Evolutionary conservation across 2,113 vertebrate genomes (phyloP), one percentile per base, ranked within the genome.

Genomic region (Gila orcuttii): DNA sequence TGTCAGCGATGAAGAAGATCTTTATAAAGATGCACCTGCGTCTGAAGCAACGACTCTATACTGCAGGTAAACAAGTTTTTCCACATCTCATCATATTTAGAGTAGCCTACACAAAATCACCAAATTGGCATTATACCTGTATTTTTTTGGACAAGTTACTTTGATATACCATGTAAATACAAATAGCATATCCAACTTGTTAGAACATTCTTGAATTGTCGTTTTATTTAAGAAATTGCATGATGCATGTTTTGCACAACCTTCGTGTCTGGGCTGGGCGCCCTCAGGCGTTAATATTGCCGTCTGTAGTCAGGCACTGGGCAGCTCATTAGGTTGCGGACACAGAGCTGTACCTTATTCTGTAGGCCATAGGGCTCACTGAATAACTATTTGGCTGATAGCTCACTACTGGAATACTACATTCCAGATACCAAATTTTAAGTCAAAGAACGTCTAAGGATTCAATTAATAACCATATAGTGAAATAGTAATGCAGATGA

Each of bases 401-500:
- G 36, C 59, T 45, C 13, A 28, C 59, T 42, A 28, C 57, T 62
- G 42, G 13, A 47, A 28, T 11, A 62, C 33, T 47, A 47, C 78
- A 80, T 64, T 80, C 23, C 57, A 45, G 13, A 42, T 62, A 79
- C 21, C 25, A 23, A 47, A 81, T n/a, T 31, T 45, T 19, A 81
- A 47, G 28, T 28, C 15, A 4, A 21, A 64, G 62, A 52, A 68
- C 45, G 23, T 55, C 25, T 50, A 64, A 52, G 21, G 19, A 52
- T 82, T 52, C 79, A 52, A 11, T 68, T 3, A 42, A 66, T 50
- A 82, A 68, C 25, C 9, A 33, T 68, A 23, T 68, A 28, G 28
- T 82, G 25, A 82, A 80, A 66, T 82, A 82, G 69, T 68, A 68
- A 68, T 82, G 45, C 5, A 50, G 25, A 28, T 64, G 55, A 64